Evolutionary conservation across 2,888 invertebrate genomes (phyloP).

Genomic region (Rambutsinella grinnellia): DNA sequence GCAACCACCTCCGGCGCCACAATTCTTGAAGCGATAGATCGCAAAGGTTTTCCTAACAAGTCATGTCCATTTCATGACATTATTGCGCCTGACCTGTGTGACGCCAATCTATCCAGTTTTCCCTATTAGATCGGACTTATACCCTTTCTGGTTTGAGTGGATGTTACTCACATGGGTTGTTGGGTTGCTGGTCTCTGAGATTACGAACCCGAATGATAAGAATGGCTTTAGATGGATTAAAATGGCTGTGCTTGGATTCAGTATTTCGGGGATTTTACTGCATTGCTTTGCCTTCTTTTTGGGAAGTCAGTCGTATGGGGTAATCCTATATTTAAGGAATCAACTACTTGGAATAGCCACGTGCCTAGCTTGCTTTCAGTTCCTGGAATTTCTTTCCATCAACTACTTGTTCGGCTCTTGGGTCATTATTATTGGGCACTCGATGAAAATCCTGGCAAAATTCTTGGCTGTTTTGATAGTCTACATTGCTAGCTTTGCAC

Average conservation of each 20-base stretch:
- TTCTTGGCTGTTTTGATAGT: constrained; percentile 97
- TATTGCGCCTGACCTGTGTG: constrained; percentile 90
- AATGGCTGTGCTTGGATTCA: constrained; percentile 86
- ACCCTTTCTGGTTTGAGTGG: constrained; percentile 98
- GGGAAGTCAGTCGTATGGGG: constrained; percentile 79
- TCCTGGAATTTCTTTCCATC: constrained; percentile 97
- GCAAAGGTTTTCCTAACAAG: constrained; percentile 94
- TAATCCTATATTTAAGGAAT: constrained; percentile 93
- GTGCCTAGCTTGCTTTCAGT: constrained; percentile 96
- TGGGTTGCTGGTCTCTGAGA: constrained; percentile 92
- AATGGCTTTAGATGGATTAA: constrained; percentile 97
- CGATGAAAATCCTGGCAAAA: constrained; percentile 91
- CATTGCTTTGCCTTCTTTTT: constrained; percentile 79
- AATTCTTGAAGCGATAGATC: constrained; percentile 94
- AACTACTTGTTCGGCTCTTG: constrained; percentile 99
- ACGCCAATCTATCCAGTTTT: constrained; percentile 86
- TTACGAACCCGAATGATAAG: constrained; percentile 91
- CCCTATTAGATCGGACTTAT: constrained; percentile 76
- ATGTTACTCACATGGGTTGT: constrained; percentile 94
- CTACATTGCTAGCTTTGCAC: constrained; percentile 98
- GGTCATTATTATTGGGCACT: constrained; percentile 98
- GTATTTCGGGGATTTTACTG: constrained; percentile 90
- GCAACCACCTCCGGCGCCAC: constrained; percentile 95
- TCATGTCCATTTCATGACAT: constrained; percentile 96
- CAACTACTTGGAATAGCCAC: constrained; percentile 97